A percentile compares a stretch with the other conserved stretches of the same genome.
Evolutionary conservation across 2,888 invertebrate species (phyloP).

Genomic region (Agrotis ipsilon): DNA sequence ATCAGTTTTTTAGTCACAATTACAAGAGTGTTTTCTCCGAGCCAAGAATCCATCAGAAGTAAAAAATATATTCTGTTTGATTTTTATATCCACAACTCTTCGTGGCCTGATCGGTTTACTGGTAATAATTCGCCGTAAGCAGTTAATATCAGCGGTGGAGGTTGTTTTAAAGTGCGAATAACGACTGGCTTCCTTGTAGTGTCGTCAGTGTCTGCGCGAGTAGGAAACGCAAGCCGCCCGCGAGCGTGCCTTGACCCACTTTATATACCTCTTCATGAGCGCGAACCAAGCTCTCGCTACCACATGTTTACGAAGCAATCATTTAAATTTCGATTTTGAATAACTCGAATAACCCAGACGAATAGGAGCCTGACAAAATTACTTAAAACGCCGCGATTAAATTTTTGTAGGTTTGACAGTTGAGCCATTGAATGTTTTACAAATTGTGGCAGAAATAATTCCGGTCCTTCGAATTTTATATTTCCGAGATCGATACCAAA

Average conservation of each 20-base stretch:
- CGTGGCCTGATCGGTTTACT: constrained; percentile 10
- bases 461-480: background rate
- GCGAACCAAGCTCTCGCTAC: constrained; percentile 74
- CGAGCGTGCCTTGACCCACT: constrained; percentile 88
- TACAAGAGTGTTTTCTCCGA: background rate
- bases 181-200: constrained; percentile 85
- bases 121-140: constrained; percentile 25
- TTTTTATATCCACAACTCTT: background rate
- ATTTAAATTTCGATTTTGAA: constrained; percentile 37
- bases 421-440: background rate
- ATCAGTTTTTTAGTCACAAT: background rate
- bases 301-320: constrained; percentile 72
- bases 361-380: constrained; percentile 2
- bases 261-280: constrained; percentile 71
- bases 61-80: background rate
- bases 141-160: constrained; percentile 74
- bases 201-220: constrained; percentile 71
- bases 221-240: constrained; percentile 85
- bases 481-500: background rate
- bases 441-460: background rate
- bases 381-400: background rate
- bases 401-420: background rate
- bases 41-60: background rate
- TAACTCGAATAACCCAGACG: background rate
- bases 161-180: constrained; percentile 77